Evolutionary conservation across 2,113 vertebrate species (phyloP).

Genomic region (Desmodus rotundus): DNA sequence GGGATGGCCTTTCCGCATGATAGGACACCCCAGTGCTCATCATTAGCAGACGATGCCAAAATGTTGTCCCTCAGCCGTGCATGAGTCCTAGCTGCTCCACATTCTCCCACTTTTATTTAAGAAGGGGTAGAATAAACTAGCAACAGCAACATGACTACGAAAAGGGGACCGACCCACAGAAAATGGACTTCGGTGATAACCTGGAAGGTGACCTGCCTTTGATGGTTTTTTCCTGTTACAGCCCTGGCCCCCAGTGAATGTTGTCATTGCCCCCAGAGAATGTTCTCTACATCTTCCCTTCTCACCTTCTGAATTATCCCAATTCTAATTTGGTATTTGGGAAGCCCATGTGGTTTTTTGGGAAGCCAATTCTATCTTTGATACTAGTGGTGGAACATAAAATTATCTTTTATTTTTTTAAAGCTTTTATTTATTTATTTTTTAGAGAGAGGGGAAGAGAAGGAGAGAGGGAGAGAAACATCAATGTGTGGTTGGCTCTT

Average conservation of each 20-base stretch:
- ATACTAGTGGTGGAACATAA: background rate
- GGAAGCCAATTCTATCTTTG: background rate
- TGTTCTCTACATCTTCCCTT: background rate
- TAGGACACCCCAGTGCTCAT: background rate
- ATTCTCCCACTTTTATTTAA: background rate
- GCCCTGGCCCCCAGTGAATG: accelerated
- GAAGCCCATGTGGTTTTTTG: background rate
- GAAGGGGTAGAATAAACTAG: background rate
- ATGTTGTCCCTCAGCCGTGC: background rate
- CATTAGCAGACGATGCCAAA: background rate
- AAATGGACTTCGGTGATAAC: background rate
- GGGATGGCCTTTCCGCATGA: background rate
- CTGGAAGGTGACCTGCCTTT: background rate
- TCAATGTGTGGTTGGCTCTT: no score
- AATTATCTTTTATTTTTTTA: background rate
- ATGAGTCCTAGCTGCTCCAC: background rate
- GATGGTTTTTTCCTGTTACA: background rate
- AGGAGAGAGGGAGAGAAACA: no score
- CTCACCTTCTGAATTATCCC: background rate
- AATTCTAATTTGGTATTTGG: background rate
- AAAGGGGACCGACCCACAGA: background rate
- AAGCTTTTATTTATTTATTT: no score
- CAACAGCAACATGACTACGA: background rate
- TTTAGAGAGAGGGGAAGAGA: no score
- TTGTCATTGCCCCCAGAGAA: accelerated